phyloP scores from a whole-genome alignment of 2,888 invertebrate species.

The Rotaria socialis region DNA sequence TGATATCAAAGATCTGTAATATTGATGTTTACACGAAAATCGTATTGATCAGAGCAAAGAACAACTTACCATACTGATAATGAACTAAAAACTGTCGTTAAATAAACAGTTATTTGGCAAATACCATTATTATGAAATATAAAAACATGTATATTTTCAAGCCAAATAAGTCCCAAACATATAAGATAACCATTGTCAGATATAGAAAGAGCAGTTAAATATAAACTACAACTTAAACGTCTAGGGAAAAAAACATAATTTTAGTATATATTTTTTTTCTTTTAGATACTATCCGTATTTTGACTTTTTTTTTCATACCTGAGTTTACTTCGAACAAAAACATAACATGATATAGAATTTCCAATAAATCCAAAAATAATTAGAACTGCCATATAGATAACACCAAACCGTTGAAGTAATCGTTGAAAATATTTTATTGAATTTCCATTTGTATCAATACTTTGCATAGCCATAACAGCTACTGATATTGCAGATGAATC shows the following conservation, averaged over 20 bases:
- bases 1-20: no score
- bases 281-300: background rate
- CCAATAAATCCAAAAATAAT: slow-evolving; percentile 17
- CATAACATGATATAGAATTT: slow-evolving; percentile 11
- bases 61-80: slow-evolving; percentile 4
- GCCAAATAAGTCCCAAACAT: slow-evolving; percentile 11
- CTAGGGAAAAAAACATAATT: background rate
- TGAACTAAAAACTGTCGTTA: slow-evolving; percentile 15
- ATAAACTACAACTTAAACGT: slow-evolving; percentile 31
- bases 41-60: no score
- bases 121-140: slow-evolving; percentile 19
- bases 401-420: background rate
- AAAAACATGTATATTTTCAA: slow-evolving; percentile 19
- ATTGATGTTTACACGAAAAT: no score
- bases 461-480: background rate
- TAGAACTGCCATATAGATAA: background rate
- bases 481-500: background rate
- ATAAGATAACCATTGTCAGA: slow-evolving; percentile 31
- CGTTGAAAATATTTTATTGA: slow-evolving; percentile 2
- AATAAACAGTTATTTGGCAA: slow-evolving; percentile 12
- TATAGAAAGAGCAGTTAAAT: slow-evolving; percentile 8
- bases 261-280: background rate
- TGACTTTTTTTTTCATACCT: background rate
- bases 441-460: background rate
- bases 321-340: background rate